Evolutionary conservation across 1,140 invertebrate genomes (phyloP), one percentile per base, ranked within the genome.

Genomic region (Proctacanthus coquilletti): DNA sequence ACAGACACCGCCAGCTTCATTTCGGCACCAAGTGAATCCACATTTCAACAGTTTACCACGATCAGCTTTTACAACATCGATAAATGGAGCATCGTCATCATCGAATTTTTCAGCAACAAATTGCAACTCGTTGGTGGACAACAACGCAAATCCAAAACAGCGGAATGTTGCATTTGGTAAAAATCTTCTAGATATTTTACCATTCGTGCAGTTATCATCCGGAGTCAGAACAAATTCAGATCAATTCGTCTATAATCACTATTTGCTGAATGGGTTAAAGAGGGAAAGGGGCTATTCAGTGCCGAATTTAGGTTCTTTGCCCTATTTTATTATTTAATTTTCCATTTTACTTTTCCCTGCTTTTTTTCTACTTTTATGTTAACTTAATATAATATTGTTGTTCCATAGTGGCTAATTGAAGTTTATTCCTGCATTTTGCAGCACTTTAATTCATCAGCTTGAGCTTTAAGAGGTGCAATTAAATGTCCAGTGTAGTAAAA

Each of bases 281-380:
- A 39, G 32, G 11, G 27, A 39, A 30, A 74, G 83, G 65, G 86
- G 85, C 63, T 79, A 76, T 49, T 91, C 85, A 52, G 84, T 87
- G 48, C 88, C 87, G 43, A 84, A 87, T 68, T 64, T 92, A 88
- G 85, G 86, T 91, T 67, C 60, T 48, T 56, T n/a, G n/a, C n/a
- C n/a, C n/a, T n/a, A n/a, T n/a, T n/a, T n/a, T n/a, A n/a, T n/a
- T n/a, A n/a, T n/a, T n/a, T n/a, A n/a, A n/a, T n/a, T n/a, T n/a
- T n/a, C n/a, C n/a, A n/a, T n/a, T 35, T 40, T 38, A 45, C 13
- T 46, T 45, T 40, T 40, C 25, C 14, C 38, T 43, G 38, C 36
- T 38, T 18, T 23, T 35, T 35, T 32, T 34, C 38, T n/a, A n/a
- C n/a, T n/a, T n/a, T n/a, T n/a, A n/a, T n/a, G n/a, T n/a, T n/a